Evolutionary conservation across 2,888 invertebrate genomes (phyloP).

Genomic region (Mimumesa dahlbomi): DNA sequence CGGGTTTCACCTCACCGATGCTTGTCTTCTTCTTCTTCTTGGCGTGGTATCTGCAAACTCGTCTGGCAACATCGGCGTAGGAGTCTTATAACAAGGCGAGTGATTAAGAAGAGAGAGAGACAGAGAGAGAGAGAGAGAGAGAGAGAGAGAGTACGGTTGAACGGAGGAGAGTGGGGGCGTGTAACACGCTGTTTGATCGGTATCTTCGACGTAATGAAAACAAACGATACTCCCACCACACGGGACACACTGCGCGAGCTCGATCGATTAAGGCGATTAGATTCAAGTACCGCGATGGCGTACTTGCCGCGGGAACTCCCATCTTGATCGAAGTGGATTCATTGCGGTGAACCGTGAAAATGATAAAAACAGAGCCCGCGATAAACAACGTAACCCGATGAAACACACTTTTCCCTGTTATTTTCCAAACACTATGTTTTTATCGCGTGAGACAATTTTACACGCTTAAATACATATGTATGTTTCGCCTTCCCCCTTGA

Average conservation of each 20-base stretch:
- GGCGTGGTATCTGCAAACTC: conserved; percentile 41
- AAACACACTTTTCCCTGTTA: too few relatives aligned
- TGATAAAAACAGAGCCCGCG: too few relatives aligned
- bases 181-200: conserved; percentile 11
- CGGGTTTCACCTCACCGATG: not conserved
- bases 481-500: too few relatives aligned
- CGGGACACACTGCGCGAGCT: conserved; percentile 7
- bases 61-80: conserved; percentile 52
- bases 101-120: conserved; percentile 1
- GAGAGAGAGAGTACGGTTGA: not conserved
- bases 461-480: too few relatives aligned
- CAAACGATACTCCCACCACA: conserved; percentile 6
- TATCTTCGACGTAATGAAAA: conserved; percentile 15
- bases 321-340: conserved; percentile 12
- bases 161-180: not conserved
- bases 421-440: too few relatives aligned
- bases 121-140: not conserved
- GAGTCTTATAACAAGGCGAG: conserved; percentile 1
- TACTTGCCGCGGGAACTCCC: conserved; percentile 11
- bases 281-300: not conserved
- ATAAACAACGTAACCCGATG: too few relatives aligned
- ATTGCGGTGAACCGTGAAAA: not conserved
- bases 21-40: conserved; percentile 5
- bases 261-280: conserved; percentile 35
- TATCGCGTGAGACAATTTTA: too few relatives aligned